Evolutionary conservation across 2,888 invertebrate genomes (phyloP).

Genomic region (Pachliopta kotzebuea): DNA sequence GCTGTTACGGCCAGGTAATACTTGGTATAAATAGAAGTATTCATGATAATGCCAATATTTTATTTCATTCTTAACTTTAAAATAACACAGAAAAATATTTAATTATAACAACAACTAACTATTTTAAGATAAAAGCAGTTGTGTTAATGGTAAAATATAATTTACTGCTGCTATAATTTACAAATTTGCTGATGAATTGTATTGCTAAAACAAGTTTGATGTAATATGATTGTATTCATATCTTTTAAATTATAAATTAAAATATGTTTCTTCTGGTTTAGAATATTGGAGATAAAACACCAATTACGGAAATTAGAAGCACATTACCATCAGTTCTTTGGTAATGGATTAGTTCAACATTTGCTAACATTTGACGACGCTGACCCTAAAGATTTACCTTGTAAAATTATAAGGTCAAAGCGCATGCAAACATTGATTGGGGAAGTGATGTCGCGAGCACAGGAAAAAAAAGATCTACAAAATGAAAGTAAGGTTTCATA

Average conservation of each 20-base stretch:
- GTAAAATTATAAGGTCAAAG: conserved; percentile 39
- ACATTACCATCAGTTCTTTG: conserved; percentile 47
- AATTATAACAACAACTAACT: no score
- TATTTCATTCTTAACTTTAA: no score
- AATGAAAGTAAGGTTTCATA: conserved; percentile 31
- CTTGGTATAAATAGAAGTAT: not conserved
- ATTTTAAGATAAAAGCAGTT: no score
- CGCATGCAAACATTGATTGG: conserved; percentile 40
- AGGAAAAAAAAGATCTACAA: conserved; percentile 29
- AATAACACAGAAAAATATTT: no score
- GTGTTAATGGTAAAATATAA: no score
- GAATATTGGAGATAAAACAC: conserved; percentile 58
- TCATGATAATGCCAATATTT: no score
- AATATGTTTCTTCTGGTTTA: conserved; percentile 34
- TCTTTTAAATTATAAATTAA: no score
- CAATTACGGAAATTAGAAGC: conserved; percentile 50
- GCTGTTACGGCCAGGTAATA: conserved; percentile 50
- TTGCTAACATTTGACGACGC: conserved; percentile 48
- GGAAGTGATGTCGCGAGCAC: conserved; percentile 23
- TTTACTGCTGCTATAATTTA: no score
- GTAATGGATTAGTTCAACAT: conserved; percentile 44
- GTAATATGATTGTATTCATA: no score
- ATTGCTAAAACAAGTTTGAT: no score
- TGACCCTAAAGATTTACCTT: conserved; percentile 44
- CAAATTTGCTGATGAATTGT: no score